Conservation (phyloP, 2,888 invertebrate species). For the Cistogaster globosa region DNA sequence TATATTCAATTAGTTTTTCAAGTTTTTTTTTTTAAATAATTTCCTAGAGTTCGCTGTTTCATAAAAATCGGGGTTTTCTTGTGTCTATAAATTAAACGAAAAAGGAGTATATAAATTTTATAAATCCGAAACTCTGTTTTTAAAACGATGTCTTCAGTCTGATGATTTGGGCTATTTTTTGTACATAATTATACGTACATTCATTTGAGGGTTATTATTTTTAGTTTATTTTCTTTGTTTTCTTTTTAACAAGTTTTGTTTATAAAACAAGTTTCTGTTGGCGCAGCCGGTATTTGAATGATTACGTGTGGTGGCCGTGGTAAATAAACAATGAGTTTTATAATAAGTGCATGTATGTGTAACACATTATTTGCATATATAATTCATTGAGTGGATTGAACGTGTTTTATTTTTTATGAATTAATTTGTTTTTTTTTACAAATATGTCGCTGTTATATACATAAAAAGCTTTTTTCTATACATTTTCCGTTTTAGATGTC, state of each 20-base stretch:
- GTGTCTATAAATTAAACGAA: no score
- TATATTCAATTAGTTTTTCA: no score
- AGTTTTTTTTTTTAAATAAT: no score
- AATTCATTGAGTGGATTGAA: neutral
- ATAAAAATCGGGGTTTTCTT: no score
- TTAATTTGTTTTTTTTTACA: constrained; percentile 37
- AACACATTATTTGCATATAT: neutral
- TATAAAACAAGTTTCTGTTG: neutral
- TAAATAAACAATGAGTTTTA: neutral
- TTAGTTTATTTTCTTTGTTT: neutral
- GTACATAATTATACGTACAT: no score
- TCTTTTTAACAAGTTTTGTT: neutral
- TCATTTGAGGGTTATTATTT: no score
- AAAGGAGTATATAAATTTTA: no score
- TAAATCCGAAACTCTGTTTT: no score
- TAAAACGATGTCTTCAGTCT: no score
- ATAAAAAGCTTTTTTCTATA: constrained; percentile 47
- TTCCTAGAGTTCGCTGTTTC: no score
- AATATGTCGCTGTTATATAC: constrained; percentile 33
- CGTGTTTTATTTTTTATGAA: neutral
- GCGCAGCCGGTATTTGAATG: neutral
- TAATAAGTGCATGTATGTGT: neutral
- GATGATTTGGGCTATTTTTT: no score
- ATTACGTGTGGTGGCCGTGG: neutral
- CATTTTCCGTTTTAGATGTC: constrained; percentile 5